Percentiles rank a stretch among this genome's conserved stretches.
phyloP scores from a whole-genome alignment of 2,113 vertebrate species.

The Bombycilla garrulus region DNA sequence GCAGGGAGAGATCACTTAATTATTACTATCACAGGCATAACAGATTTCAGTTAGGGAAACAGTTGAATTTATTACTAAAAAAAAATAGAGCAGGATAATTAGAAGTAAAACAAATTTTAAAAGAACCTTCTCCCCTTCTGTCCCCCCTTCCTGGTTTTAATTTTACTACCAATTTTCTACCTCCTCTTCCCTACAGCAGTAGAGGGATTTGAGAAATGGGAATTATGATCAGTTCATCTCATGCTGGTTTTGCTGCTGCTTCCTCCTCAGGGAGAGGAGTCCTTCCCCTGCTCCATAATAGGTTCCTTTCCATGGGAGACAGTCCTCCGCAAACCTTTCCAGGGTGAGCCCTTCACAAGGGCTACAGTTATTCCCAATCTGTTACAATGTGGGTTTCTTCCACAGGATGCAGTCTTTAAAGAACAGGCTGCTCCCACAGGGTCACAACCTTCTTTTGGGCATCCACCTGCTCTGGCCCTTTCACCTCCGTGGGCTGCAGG shows the following conservation, averaged over 20 bases:
- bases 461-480: not conserved
- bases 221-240: too few relatives aligned
- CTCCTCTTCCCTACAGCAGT: rapidly evolving
- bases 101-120: not conserved
- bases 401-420: not conserved
- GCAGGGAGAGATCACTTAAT: not conserved
- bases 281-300: not conserved
- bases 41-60: not conserved
- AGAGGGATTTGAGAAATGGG: not conserved
- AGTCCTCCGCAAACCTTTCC: not conserved
- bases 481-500: rapidly evolving
- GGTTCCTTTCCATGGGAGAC: not conserved
- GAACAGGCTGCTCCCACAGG: not conserved
- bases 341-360: not conserved
- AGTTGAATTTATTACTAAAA: not conserved
- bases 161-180: not conserved
- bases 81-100: not conserved
- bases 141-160: rapidly evolving
- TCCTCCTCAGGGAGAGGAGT: not conserved
- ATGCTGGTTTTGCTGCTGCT: rapidly evolving
- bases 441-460: not conserved
- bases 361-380: not conserved
- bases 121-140: rapidly evolving
- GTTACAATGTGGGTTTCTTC: not conserved
- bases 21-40: not conserved